Base-by-base conservation (phyloP, 2,113 vertebrate species). In the Alces alces region DNA sequence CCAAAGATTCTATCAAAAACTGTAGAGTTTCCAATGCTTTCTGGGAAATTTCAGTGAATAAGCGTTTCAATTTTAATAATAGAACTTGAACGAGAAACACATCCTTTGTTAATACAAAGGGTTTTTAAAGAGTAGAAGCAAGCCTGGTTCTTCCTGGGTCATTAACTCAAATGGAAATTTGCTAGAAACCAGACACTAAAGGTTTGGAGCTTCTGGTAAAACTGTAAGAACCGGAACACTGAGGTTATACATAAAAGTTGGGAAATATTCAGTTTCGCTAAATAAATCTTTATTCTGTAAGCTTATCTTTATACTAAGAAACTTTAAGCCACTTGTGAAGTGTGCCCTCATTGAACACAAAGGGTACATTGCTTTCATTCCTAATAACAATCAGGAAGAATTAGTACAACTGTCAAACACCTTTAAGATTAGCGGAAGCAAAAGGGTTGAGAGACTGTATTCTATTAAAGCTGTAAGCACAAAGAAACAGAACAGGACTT, bases 31-130 rank as follows among this genome's bases (percentile, higher is more conserved):
- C 45, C 52, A 96, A 7, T 66, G 83, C 19, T 97, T 87, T 94
- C 58, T 97, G 91, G 55, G 82, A 97, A 93, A 91, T 91, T 89
- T 91, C 76, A 97, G 57, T 45, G 36, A 86, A 89, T 15, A 94
- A 86, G 47, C 50, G n/a, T 89, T 97, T 94, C 8, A 27, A 95
- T 96, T 96, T 91, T 88, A 93, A 80, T 94, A 95, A 96, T 1
- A 86, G 58, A 92, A 94, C 57, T 95, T 86, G 83, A 91, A 91
- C 1, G 43, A 97, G 66, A 96, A 96, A 91, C 21, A 90, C 30
- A 70, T 33, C 36, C 36, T 94, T 96, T 78, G 66, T 76, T 91
- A 60, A 95, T 57, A 28, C 61, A 82, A 95, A 97, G 43, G 12
- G 11, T 27, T 91, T 58, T 60, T 47, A 64, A 17, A 78, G 25